Evolutionary conservation across 2,797 vertebrate genomes (phyloP).

Genomic region (Gobionotothen gibberifrons): DNA sequence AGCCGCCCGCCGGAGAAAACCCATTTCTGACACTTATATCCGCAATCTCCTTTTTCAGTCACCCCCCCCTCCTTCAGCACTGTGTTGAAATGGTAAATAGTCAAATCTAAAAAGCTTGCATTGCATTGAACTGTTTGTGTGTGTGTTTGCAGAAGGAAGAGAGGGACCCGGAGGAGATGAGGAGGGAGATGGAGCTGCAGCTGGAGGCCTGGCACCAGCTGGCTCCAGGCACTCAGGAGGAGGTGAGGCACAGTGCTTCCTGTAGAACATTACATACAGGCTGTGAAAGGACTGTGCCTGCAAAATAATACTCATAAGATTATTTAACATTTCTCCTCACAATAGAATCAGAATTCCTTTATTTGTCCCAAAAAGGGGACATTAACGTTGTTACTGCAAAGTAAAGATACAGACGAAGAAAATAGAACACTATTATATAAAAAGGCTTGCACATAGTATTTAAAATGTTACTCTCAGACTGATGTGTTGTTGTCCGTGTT

Average conservation of each 20-base stretch:
- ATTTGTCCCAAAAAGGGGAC: too few species aligned
- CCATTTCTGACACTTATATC: too few species aligned
- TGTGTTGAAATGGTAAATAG: neutral
- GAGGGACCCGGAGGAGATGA: constrained; percentile 88
- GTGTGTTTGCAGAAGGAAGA: constrained; percentile 74
- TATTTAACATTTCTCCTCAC: neutral
- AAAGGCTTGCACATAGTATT: too few species aligned
- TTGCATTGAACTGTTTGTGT: neutral
- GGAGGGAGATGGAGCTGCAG: constrained; percentile 93
- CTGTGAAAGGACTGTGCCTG: neutral
- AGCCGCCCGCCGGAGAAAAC: too few species aligned
- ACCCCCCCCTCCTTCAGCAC: too few species aligned
- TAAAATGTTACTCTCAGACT: neutral
- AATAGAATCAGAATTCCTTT: too few species aligned
- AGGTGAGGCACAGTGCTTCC: constrained; percentile 79
- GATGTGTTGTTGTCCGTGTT: constrained; percentile 27
- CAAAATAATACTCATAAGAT: neutral
- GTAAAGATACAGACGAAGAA: too few species aligned
- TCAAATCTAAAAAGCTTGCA: neutral
- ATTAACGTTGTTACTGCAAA: too few species aligned
- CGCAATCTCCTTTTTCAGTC: too few species aligned
- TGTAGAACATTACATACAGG: neutral
- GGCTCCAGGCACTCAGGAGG: constrained; percentile 84
- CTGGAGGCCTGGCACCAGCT: constrained; percentile 91
- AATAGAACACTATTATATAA: too few species aligned